Percentiles rank a stretch among this genome's conserved stretches.
These are phyloP conservation scores for Epinotia nisella DNA, from an alignment of 2,888 invertebrate genomes.

Conservation along the genomic window DNA sequence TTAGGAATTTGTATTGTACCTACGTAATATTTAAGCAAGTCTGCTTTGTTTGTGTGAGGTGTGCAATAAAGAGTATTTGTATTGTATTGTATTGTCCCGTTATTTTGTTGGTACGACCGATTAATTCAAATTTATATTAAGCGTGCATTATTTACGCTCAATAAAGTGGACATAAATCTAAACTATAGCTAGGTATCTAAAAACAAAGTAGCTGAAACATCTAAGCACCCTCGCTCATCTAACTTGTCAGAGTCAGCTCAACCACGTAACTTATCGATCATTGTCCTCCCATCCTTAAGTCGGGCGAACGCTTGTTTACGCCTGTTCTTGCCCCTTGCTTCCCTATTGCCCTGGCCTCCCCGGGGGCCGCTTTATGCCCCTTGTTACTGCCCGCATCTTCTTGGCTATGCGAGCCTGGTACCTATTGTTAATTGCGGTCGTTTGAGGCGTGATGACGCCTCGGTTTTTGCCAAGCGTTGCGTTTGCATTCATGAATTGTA, in stretches of 20 bases:
- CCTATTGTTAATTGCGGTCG: conserved; percentile 57
- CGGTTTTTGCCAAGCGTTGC: conserved; percentile 45
- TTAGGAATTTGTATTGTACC: not conserved
- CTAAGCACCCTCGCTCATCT: conserved; percentile 22
- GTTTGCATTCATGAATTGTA: not conserved
- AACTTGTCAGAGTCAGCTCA: conserved; percentile 40
- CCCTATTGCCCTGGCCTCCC: conserved; percentile 47
- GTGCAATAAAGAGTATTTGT: too few relatives aligned
- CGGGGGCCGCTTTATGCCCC: conserved; percentile 56
- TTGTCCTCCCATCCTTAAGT: conserved; percentile 34
- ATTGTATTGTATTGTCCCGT: too few relatives aligned
- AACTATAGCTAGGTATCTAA: conserved; percentile 1
- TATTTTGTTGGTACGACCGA: not conserved
- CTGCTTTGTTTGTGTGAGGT: too few relatives aligned
- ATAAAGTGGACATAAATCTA: not conserved
- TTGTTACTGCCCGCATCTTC: conserved; percentile 56
- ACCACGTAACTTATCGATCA: conserved; percentile 34
- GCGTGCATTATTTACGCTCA: not conserved
- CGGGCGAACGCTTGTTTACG: conserved; percentile 42
- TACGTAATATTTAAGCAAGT: not conserved
- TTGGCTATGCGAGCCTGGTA: conserved; percentile 49
- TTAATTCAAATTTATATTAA: not conserved
- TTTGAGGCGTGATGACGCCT: conserved; percentile 55
- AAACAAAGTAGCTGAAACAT: conserved; percentile 1
- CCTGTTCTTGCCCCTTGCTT: conserved; percentile 36